Conservation (phyloP, 2,113 vertebrate species). For the Entelurus aequoreus region DNA sequence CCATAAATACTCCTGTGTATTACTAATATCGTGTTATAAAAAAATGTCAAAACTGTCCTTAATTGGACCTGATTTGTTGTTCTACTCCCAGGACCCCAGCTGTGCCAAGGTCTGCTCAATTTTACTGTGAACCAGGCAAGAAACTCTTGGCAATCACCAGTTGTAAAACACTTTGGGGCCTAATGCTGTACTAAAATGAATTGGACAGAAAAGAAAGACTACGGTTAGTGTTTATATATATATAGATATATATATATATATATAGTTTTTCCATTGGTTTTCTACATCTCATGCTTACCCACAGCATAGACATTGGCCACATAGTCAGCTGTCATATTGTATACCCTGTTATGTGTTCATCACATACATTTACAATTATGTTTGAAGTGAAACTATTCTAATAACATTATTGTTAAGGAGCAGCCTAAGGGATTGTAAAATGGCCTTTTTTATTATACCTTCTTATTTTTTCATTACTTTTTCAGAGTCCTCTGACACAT, state of each 20-base stretch:
- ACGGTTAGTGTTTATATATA: conserved; percentile 41
- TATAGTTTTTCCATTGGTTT: conserved; percentile 12
- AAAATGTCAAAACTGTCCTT: conserved; percentile 55
- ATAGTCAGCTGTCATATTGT: not conserved
- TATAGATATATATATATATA: conserved; percentile 1
- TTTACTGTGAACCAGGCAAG: conserved; percentile 57
- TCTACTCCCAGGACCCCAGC: conserved; percentile 53
- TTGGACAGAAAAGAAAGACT: conserved; percentile 51
- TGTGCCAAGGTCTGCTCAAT: conserved; percentile 54
- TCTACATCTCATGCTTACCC: conserved; percentile 1
- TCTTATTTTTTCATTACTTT: too few species aligned
- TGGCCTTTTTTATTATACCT: too few species aligned
- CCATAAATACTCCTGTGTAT: too few species aligned
- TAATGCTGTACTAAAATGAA: conserved; percentile 44
- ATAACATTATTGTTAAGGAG: conserved; percentile 6
- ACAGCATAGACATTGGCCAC: conserved; percentile 33
- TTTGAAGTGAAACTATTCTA: conserved; percentile 35
- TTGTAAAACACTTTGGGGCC: conserved; percentile 52
- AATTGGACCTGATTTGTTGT: conserved; percentile 63
- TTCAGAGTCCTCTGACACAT: conserved; percentile 32
- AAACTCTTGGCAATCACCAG: conserved; percentile 52
- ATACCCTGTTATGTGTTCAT: not conserved
- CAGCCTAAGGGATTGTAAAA: too few species aligned
- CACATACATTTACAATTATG: not conserved
- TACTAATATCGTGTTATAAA: too few species aligned